A percentile compares a stretch with the other conserved stretches of the same genome.
These are phyloP conservation scores for Umimayanthus kanabou DNA, from an alignment of 92 coral and sea anemone species.

Conservation along the genomic window DNA sequence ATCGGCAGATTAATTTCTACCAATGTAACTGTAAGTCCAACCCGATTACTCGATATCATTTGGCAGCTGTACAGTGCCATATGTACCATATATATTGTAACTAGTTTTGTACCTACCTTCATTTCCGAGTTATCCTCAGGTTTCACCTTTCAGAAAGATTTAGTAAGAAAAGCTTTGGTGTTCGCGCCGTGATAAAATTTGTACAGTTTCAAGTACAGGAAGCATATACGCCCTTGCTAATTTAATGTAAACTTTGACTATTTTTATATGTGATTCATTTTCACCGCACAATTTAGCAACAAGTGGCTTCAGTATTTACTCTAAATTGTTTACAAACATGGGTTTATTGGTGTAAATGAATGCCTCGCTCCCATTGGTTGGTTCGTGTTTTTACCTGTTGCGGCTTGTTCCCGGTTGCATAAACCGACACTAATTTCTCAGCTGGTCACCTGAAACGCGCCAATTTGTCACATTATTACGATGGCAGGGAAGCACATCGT, in stretches of 20 bases:
- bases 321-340: constrained; percentile 19
- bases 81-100: not conserved
- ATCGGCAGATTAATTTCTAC: not conserved
- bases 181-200: not conserved
- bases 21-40: not conserved
- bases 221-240: constrained; percentile 5
- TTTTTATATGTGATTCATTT: constrained; percentile 1
- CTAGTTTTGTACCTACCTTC: not conserved
- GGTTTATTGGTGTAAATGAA: not conserved
- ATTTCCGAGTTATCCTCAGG: not conserved
- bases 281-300: not conserved
- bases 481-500: too few relatives aligned
- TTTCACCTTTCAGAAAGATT: not conserved
- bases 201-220: not conserved
- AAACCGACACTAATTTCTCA: not conserved
- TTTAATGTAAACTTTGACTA: constrained; percentile 26
- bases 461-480: not conserved
- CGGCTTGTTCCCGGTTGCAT: not conserved
- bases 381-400: constrained; percentile 1
- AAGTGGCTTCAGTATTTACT: not conserved
- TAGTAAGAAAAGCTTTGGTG: not conserved
- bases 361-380: constrained; percentile 7
- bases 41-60: not conserved
- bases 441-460: not conserved
- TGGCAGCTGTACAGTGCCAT: not conserved